A percentile compares a stretch with the other conserved stretches of the same genome.
Evolutionary conservation across 2,888 invertebrate genomes (phyloP).

Genomic region (Trachelus stipa): DNA sequence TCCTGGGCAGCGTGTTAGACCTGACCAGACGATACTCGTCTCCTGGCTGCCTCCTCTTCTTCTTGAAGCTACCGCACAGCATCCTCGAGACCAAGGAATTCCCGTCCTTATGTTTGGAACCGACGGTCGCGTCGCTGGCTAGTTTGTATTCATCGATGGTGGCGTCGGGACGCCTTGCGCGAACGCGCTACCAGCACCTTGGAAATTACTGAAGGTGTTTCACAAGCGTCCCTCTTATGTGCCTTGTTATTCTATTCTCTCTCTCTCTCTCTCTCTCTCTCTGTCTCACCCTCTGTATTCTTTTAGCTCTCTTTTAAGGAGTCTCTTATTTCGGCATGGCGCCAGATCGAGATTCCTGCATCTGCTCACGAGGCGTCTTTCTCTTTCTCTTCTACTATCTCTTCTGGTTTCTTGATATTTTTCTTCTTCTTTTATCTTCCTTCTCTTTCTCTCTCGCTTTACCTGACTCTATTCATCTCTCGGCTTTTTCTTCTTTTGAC

Average conservation of each 20-base stretch:
- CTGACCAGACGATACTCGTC: slow-evolving; percentile 58
- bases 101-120: not conserved
- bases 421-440: slow-evolving; percentile 20
- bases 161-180: not conserved
- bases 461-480: slow-evolving; percentile 23
- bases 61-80: slow-evolving; percentile 59
- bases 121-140: not conserved
- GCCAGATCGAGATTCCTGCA: slow-evolving; percentile 62
- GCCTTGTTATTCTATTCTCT: slow-evolving; percentile 24
- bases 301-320: slow-evolving; percentile 7
- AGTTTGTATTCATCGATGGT: not conserved
- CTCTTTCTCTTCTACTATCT: slow-evolving; percentile 27
- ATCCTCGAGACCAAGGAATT: slow-evolving; percentile 32
- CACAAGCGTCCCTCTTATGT: slow-evolving; percentile 18
- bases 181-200: not conserved
- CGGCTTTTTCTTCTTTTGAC: slow-evolving; percentile 20
- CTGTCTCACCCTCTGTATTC: slow-evolving; percentile 3
- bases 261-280: slow-evolving; percentile 15
- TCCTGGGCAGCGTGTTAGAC: slow-evolving; percentile 47
- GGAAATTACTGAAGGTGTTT: slow-evolving; percentile 9
- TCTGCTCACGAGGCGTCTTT: slow-evolving; percentile 48
- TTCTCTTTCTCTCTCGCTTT: slow-evolving; percentile 3
- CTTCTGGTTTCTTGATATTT: not conserved
- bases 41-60: slow-evolving; percentile 46
- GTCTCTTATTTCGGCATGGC: slow-evolving; percentile 48